These are phyloP conservation scores for Babylonia areolata DNA, from an alignment of 1,140 invertebrate genomes.

Conservation along the genomic window DNA sequence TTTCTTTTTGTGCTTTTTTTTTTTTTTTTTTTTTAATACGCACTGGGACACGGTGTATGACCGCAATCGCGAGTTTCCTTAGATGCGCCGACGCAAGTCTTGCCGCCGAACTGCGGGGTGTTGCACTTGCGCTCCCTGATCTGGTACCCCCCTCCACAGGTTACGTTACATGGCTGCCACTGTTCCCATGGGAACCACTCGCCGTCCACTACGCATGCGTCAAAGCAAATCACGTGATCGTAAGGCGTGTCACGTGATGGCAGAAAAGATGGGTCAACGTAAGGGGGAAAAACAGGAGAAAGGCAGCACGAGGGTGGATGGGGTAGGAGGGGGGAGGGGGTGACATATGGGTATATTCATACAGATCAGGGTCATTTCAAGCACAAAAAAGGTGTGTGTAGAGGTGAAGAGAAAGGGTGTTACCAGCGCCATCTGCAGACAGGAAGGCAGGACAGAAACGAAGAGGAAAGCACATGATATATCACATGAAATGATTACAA, in stretches of 20 bases:
- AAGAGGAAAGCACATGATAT: not conserved
- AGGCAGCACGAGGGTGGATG: not conserved
- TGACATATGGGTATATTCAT: too few relatives aligned
- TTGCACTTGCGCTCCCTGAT: conserved; percentile 78
- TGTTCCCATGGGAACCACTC: conserved; percentile 77
- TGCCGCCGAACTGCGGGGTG: conserved; percentile 52
- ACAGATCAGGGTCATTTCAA: too few relatives aligned
- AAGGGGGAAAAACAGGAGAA: not conserved
- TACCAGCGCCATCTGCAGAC: not conserved
- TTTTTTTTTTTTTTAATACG: not conserved
- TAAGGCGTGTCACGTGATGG: not conserved
- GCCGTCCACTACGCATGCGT: conserved; percentile 54
- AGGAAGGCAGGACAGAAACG: not conserved
- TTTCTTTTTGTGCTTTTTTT: too few relatives aligned
- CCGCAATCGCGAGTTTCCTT: conserved; percentile 36
- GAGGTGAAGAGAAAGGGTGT: not conserved
- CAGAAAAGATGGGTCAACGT: not conserved
- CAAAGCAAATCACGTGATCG: not conserved
- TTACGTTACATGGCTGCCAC: conserved; percentile 92
- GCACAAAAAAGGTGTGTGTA: not conserved
- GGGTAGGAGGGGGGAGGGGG: too few relatives aligned
- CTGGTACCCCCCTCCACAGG: conserved; percentile 90
- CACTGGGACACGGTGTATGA: conserved; percentile 36
- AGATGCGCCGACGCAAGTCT: conserved; percentile 49
- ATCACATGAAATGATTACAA: not conserved